These are phyloP conservation scores for Coenobita brevimanus DNA, from an alignment of 1,140 invertebrate genomes.

Conservation along the genomic window DNA sequence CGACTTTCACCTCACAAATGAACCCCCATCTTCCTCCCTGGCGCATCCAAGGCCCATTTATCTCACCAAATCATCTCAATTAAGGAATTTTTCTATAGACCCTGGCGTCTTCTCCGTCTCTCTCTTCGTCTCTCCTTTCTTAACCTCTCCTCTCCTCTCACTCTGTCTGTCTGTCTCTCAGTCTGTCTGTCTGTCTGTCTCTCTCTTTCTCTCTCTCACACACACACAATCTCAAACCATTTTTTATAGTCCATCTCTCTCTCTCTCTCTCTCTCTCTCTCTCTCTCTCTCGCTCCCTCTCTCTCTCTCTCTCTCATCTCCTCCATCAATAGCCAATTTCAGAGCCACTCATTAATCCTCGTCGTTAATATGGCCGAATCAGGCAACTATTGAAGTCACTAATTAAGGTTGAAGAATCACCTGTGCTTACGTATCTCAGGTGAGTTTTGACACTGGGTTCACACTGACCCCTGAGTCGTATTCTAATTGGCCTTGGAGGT, in stretches of 20 bases:
- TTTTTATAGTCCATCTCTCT: no score
- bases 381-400: slow-evolving; percentile 50
- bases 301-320: no score
- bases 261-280: no score
- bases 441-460: slow-evolving; percentile 45
- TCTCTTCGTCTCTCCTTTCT: background rate
- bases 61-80: slow-evolving; percentile 60
- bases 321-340: slow-evolving; percentile 56
- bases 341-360: slow-evolving; percentile 46
- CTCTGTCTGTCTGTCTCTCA: no score
- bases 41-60: slow-evolving; percentile 29
- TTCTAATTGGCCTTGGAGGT: background rate
- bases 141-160: no score
- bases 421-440: slow-evolving; percentile 17
- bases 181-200: no score
- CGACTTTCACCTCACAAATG: slow-evolving; percentile 39
- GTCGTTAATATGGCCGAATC: slow-evolving; percentile 60
- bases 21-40: slow-evolving; percentile 14
- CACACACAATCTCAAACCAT: no score
- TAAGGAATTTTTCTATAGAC: slow-evolving; percentile 47
- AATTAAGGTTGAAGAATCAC: slow-evolving; percentile 28
- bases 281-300: no score
- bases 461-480: slow-evolving; percentile 10
- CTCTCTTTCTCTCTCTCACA: no score
- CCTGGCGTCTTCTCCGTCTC: background rate